Percentiles rank a stretch among this genome's conserved stretches.
phyloP scores from a whole-genome alignment of 2,888 invertebrate genomes.

The Meta bourneti region DNA sequence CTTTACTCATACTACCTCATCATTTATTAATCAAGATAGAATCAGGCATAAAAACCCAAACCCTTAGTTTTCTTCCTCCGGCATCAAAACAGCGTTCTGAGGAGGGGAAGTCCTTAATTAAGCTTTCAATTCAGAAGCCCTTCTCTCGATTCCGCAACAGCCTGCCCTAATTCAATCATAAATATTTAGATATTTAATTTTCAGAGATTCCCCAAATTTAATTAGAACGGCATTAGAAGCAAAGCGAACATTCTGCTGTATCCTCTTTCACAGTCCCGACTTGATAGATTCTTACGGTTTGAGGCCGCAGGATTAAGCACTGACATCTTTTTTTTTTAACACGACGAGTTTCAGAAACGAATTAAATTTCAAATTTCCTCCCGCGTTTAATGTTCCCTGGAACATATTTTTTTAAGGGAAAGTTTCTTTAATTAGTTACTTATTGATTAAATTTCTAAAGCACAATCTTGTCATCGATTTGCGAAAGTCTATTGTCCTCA shows the following conservation, averaged over 20 bases:
- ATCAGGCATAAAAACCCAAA: slow-evolving; percentile 20
- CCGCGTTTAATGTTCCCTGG: slow-evolving; percentile 62
- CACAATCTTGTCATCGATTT: slow-evolving; percentile 37
- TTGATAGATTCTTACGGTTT: slow-evolving; percentile 67
- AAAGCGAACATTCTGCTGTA: slow-evolving; percentile 44
- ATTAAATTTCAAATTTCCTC: slow-evolving; percentile 67
- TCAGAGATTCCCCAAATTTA: slow-evolving; percentile 71
- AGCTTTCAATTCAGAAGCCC: slow-evolving; percentile 63
- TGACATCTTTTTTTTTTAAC: slow-evolving; percentile 67
- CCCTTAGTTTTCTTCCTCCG: neutral
- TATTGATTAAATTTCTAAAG: slow-evolving; percentile 33
- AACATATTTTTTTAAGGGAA: slow-evolving; percentile 39
- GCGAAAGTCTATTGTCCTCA: neutral
- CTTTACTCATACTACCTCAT: slow-evolving; percentile 30
- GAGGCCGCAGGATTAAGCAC: slow-evolving; percentile 63
- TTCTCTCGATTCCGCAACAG: slow-evolving; percentile 21
- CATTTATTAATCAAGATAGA: slow-evolving; percentile 48
- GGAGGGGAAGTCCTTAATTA: slow-evolving; percentile 53
- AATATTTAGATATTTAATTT: slow-evolving; percentile 73
- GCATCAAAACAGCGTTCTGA: slow-evolving; percentile 40
- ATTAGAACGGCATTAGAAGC: slow-evolving; percentile 62
- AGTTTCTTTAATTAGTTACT: slow-evolving; percentile 63
- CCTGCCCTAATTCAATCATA: slow-evolving; percentile 49
- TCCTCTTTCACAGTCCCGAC: slow-evolving; percentile 32
- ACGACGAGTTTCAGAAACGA: slow-evolving; percentile 53